A percentile compares a stretch with the other conserved stretches of the same genome.
These are phyloP conservation scores for Campoletis raptor DNA, from an alignment of 2,888 invertebrate genomes.

Conservation along the genomic window DNA sequence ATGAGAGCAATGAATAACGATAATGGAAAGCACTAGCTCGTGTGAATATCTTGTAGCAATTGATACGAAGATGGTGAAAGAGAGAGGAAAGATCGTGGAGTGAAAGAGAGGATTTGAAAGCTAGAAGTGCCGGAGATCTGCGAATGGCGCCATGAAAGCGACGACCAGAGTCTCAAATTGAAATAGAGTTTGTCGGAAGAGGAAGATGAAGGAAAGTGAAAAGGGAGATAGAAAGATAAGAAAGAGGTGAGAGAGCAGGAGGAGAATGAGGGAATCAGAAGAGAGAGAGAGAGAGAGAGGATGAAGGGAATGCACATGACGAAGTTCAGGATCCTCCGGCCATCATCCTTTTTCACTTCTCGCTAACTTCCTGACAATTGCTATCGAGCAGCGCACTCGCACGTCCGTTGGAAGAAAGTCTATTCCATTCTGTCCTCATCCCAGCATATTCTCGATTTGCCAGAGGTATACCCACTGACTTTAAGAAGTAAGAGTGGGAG, in stretches of 20 bases:
- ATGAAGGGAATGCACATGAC: constrained; percentile 36
- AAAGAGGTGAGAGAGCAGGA: neutral
- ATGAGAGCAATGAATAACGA: neutral
- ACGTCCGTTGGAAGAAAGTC: constrained; percentile 51
- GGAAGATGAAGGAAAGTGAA: constrained; percentile 6
- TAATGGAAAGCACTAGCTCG: neutral
- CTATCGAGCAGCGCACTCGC: constrained; percentile 49
- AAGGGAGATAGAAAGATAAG: constrained; percentile 3
- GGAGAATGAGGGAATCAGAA: neutral
- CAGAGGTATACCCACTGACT: constrained; percentile 24
- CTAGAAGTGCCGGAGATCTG: neutral
- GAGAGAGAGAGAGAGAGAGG: neutral
- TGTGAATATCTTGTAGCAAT: constrained; percentile 6
- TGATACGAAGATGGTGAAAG: constrained; percentile 1
- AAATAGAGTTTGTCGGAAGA: constrained; percentile 39
- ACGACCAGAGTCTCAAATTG: constrained; percentile 27
- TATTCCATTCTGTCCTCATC: constrained; percentile 28
- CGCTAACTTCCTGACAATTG: constrained; percentile 63
- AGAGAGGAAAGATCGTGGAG: neutral
- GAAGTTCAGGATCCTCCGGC: constrained; percentile 20
- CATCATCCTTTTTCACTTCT: constrained; percentile 55
- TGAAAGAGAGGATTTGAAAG: neutral
- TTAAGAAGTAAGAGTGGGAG: neutral
- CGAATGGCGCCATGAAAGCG: constrained; percentile 10
- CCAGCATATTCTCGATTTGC: constrained; percentile 53